Percentiles rank a stretch among this genome's conserved stretches.
Conservation (phyloP, 2,113 vertebrate species). For the Peromyscus maniculatus region DNA sequence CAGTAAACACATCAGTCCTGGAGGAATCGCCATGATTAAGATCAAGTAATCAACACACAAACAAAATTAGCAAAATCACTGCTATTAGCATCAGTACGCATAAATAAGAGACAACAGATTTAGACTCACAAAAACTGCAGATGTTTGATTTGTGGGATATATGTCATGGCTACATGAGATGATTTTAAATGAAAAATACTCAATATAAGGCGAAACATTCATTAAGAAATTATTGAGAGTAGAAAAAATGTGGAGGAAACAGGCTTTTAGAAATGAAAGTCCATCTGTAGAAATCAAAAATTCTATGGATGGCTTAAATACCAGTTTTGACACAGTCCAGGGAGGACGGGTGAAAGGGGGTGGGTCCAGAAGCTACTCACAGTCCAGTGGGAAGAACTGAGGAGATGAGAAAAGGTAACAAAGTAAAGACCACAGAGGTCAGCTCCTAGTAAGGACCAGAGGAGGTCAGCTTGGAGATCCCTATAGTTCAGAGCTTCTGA, state of each 20-base stretch:
- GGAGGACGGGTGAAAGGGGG: not conserved
- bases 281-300: conserved; percentile 53
- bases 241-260: conserved; percentile 14
- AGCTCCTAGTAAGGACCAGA: not conserved
- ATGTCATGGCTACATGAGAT: conserved; percentile 56
- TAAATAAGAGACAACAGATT: conserved; percentile 74
- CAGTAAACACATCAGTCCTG: conserved; percentile 62
- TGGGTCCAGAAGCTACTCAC: not conserved
- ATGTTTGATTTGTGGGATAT: conserved; percentile 59
- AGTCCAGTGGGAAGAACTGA: not conserved
- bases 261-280: conserved; percentile 21
- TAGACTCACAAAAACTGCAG: conserved; percentile 66
- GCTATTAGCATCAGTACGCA: conserved; percentile 59
- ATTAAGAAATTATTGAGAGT: conserved; percentile 46
- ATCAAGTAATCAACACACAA: conserved; percentile 70
- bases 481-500: not conserved
- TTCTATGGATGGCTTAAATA: not conserved
- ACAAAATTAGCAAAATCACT: conserved; percentile 77
- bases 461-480: not conserved
- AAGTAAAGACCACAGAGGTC: not conserved
- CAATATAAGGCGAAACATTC: conserved; percentile 35
- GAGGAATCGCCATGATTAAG: conserved; percentile 62
- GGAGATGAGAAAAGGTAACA: not conserved
- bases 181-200: conserved; percentile 59
- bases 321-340: conserved; percentile 13